Percentiles rank a stretch among this genome's conserved stretches.
Evolutionary conservation across 2,797 vertebrate genomes (phyloP).

Genomic region (Acestrorhynchus altus): DNA sequence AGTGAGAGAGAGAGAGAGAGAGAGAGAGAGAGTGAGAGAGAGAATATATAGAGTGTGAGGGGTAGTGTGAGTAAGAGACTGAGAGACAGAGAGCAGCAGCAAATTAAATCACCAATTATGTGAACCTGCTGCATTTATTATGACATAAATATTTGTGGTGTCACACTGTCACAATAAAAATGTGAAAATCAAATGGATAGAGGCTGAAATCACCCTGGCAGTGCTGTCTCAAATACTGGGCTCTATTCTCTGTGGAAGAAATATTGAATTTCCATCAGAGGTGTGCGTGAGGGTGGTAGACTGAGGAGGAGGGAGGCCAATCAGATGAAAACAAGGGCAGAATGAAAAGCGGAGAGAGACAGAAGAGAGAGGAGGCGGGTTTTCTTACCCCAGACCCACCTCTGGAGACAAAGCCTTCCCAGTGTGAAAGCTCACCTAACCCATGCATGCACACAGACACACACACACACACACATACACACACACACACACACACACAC

Average conservation of each 20-base stretch:
- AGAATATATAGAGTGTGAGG: not conserved
- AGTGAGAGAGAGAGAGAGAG: not conserved
- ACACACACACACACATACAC: conserved; percentile 5
- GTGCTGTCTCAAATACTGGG: not conserved
- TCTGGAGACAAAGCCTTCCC: conserved; percentile 55
- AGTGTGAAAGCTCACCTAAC: conserved; percentile 36
- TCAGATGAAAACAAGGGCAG: conserved; percentile 31
- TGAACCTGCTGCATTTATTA: conserved; percentile 1
- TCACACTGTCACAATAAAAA: conserved; percentile 2
- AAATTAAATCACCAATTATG: not conserved
- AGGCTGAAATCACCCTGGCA: conserved; percentile 1
- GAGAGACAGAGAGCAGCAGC: not conserved
- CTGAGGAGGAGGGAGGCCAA: conserved; percentile 21
- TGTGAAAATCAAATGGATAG: not conserved
- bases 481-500: conserved; percentile 28
- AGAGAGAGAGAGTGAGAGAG: not conserved
- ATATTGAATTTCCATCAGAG: conserved; percentile 49
- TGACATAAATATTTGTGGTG: not conserved
- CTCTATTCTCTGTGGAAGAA: conserved; percentile 19
- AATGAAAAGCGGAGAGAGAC: conserved; percentile 20
- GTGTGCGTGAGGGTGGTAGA: conserved; percentile 33
- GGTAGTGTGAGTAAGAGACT: not conserved
- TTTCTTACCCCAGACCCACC: conserved; percentile 47
- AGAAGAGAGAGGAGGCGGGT: conserved; percentile 14
- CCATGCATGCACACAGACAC: conserved; percentile 7